These are phyloP conservation scores for Aeoliscus strigatus DNA, from an alignment of 2,797 vertebrate species.

Conservation along the genomic window DNA sequence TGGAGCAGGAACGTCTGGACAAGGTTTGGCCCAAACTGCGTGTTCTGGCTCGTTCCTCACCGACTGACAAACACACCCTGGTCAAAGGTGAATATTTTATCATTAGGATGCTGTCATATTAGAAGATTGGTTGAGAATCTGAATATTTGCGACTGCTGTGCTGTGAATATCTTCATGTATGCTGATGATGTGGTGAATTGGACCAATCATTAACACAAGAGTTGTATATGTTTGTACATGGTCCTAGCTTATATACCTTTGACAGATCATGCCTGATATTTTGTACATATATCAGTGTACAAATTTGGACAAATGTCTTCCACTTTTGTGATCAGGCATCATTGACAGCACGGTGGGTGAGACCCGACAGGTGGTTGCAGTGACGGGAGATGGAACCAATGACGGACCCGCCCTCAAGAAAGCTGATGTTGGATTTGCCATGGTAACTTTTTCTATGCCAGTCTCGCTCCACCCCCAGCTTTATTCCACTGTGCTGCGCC, in stretches of 20 bases:
- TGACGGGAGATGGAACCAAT: conserved; percentile 96
- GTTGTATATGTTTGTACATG: too few relatives aligned
- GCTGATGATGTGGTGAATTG: too few relatives aligned
- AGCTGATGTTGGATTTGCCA: conserved; percentile 96
- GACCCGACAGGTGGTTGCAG: conserved; percentile 93
- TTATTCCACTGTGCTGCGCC: conserved; percentile 18
- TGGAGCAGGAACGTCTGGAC: conserved; percentile 95
- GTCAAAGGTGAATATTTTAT: conserved; percentile 86
- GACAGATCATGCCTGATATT: too few relatives aligned
- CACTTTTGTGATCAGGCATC: conserved; percentile 78
- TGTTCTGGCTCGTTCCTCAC: conserved; percentile 92
- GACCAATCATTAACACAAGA: too few relatives aligned
- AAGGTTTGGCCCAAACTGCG: conserved; percentile 96
- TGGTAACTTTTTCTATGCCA: conserved; percentile 74
- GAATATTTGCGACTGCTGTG: too few relatives aligned
- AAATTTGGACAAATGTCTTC: conserved; percentile 4
- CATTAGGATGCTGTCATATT: too few relatives aligned
- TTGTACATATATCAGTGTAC: too few relatives aligned
- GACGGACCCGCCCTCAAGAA: conserved; percentile 97
- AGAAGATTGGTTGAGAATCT: too few relatives aligned
- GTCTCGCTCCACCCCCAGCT: conserved; percentile 7
- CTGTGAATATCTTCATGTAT: too few relatives aligned
- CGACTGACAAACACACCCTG: conserved; percentile 95
- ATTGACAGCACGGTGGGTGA: conserved; percentile 93
- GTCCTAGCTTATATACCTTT: too few relatives aligned